Conservation (phyloP, 1,140 invertebrate genomes). For the Pomacea maculata region DNA sequence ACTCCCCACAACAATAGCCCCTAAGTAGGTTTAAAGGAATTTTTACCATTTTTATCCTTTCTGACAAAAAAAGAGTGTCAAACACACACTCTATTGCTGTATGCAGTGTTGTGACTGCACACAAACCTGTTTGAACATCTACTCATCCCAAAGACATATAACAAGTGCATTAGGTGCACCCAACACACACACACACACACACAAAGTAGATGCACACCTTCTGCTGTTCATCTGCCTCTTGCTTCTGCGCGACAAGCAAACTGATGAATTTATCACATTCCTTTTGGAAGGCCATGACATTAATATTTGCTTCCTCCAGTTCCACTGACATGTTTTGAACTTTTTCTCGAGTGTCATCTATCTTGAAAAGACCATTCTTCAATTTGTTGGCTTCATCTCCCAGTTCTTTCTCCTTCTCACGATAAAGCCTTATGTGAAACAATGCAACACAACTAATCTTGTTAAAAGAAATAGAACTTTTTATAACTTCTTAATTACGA, state of each 20-base stretch:
- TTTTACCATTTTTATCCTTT: not conserved
- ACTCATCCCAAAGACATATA: not conserved
- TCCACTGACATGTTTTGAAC: conserved; percentile 77
- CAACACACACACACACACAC: not conserved
- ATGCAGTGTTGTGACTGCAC: not conserved
- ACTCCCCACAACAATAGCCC: too few species aligned
- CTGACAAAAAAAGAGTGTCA: not conserved
- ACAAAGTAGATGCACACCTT: conserved; percentile 39
- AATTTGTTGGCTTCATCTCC: conserved; percentile 75
- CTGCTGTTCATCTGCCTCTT: conserved; percentile 79
- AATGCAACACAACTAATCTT: too few species aligned
- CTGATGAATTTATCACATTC: conserved; percentile 77
- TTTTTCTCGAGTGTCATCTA: conserved; percentile 73
- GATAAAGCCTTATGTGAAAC: conserved; percentile 71
- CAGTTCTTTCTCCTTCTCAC: conserved; percentile 74
- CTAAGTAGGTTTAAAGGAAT: too few species aligned
- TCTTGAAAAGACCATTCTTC: conserved; percentile 76
- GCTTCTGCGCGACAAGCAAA: conserved; percentile 77
- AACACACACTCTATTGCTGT: not conserved
- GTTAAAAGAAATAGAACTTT: too few species aligned
- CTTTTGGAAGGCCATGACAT: conserved; percentile 74
- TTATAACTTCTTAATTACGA: too few species aligned
- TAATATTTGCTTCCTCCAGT: conserved; percentile 76
- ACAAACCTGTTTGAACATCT: not conserved
- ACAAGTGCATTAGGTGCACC: not conserved